phyloP scores from a whole-genome alignment of 1,140 invertebrate genomes.

The Oryctes rhinoceros region DNA sequence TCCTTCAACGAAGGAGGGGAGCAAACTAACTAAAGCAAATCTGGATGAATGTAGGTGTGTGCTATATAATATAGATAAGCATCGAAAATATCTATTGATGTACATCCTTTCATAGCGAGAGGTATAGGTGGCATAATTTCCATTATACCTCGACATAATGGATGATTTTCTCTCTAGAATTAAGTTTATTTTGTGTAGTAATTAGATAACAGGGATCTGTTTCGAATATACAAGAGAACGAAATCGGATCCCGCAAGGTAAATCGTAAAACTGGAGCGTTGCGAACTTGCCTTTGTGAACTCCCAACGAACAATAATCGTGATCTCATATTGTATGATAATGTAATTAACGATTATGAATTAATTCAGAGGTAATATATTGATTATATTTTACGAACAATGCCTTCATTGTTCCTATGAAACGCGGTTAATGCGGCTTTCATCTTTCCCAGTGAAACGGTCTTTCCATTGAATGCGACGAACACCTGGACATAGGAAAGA shows the following conservation, averaged over 20 bases:
- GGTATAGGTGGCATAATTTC: not conserved
- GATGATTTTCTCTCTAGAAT: not conserved
- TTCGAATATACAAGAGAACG: not conserved
- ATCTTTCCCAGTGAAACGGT: not conserved
- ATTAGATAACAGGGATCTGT: not conserved
- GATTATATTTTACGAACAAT: slow-evolving; percentile 30
- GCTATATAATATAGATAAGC: not conserved
- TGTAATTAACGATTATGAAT: slow-evolving; percentile 30
- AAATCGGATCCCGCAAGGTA: slow-evolving; percentile 4
- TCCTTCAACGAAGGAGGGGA: not conserved
- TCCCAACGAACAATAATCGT: not conserved
- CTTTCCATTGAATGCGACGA: not conserved
- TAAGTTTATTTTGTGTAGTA: not conserved
- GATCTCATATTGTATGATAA: slow-evolving; percentile 35
- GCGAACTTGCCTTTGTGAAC: slow-evolving; percentile 16
- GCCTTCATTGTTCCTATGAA: not conserved
- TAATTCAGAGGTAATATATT: slow-evolving; percentile 21
- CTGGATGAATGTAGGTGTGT: not conserved
- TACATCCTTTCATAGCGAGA: not conserved
- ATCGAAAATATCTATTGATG: slow-evolving; percentile 3
- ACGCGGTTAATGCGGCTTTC: not conserved
- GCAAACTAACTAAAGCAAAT: not conserved
- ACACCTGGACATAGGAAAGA: not conserved
- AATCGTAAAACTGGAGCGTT: not conserved
- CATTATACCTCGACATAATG: not conserved